Conservation (phyloP, 2,888 invertebrate species). For the Aplocera efformata region DNA sequence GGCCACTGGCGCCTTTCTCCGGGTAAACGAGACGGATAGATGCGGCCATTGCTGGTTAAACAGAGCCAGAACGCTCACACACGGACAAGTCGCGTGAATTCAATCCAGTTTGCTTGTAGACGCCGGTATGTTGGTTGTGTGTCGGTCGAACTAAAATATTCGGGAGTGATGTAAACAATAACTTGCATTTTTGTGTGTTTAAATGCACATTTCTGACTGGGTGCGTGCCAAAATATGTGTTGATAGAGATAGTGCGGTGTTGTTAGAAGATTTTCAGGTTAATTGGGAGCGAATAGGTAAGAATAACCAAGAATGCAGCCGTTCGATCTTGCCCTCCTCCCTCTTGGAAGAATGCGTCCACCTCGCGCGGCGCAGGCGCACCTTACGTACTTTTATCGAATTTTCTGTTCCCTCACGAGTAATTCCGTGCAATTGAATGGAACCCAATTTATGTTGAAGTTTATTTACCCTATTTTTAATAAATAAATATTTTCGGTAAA, state of each 20-base stretch:
- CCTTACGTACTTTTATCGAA: conserved; percentile 61
- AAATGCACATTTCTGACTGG: conserved; percentile 44
- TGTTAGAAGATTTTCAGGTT: conserved; percentile 35
- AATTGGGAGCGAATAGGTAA: conserved; percentile 58
- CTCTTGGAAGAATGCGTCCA: conserved; percentile 74
- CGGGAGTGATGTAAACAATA: conserved; percentile 71
- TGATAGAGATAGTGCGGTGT: conserved; percentile 36
- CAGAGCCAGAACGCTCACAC: conserved; percentile 59
- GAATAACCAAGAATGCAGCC: conserved; percentile 71
- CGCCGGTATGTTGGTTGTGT: conserved; percentile 61
- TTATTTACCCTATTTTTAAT: too few species aligned
- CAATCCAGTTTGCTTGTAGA: conserved; percentile 70
- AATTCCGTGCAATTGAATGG: conserved; percentile 7
- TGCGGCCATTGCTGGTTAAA: conserved; percentile 34
- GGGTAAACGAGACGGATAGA: conserved; percentile 46
- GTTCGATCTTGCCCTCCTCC: conserved; percentile 67
- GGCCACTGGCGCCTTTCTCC: conserved; percentile 75
- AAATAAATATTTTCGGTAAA: too few species aligned
- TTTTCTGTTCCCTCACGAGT: conserved; percentile 42
- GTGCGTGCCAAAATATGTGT: conserved; percentile 54
- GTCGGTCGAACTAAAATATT: conserved; percentile 41
- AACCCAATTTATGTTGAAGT: too few species aligned
- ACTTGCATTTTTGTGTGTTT: conserved; percentile 46
- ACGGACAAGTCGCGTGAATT: conserved; percentile 51
- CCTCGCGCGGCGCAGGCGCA: conserved; percentile 67